These are phyloP conservation scores for Dicyrtomina minuta DNA, from an alignment of 2,888 invertebrate genomes.

Conservation along the genomic window DNA sequence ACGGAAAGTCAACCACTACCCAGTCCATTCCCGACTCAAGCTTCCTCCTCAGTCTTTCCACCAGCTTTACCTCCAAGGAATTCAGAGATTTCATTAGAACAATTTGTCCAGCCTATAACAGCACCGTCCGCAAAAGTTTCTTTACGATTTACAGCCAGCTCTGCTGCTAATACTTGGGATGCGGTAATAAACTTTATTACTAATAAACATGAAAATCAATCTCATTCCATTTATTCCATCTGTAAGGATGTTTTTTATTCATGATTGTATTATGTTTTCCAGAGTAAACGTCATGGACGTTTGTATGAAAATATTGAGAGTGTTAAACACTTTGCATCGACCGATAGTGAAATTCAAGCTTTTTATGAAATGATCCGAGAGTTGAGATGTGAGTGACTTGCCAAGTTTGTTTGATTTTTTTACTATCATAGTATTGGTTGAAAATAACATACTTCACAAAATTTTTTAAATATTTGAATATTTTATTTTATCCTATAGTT, in stretches of 20 bases:
- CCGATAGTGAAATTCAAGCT: conserved; percentile 76
- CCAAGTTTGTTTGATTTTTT: too few relatives aligned
- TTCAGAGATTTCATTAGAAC: conserved; percentile 56
- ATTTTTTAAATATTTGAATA: too few relatives aligned
- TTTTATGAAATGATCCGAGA: conserved; percentile 81
- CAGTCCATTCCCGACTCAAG: background rate
- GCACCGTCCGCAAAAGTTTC: conserved; percentile 14
- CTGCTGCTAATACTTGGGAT: background rate
- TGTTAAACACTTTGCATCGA: conserved; percentile 59
- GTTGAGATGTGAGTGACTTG: conserved; percentile 69
- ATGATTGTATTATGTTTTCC: background rate
- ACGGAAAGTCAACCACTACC: background rate
- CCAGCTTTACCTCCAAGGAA: conserved; percentile 67
- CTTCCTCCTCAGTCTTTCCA: conserved; percentile 54
- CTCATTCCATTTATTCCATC: background rate
- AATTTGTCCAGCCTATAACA: background rate
- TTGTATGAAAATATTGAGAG: conserved; percentile 52
- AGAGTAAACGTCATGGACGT: conserved; percentile 39
- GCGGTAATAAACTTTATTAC: too few relatives aligned
- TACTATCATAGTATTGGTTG: too few relatives aligned
- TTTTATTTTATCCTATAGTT: too few relatives aligned
- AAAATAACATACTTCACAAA: too few relatives aligned
- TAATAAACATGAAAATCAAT: too few relatives aligned
- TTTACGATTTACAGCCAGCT: background rate
- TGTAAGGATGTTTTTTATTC: conserved; percentile 23